These are phyloP conservation scores for Eudasyphora cyanicolor DNA, from an alignment of 2,888 invertebrate species.

Conservation along the genomic window DNA sequence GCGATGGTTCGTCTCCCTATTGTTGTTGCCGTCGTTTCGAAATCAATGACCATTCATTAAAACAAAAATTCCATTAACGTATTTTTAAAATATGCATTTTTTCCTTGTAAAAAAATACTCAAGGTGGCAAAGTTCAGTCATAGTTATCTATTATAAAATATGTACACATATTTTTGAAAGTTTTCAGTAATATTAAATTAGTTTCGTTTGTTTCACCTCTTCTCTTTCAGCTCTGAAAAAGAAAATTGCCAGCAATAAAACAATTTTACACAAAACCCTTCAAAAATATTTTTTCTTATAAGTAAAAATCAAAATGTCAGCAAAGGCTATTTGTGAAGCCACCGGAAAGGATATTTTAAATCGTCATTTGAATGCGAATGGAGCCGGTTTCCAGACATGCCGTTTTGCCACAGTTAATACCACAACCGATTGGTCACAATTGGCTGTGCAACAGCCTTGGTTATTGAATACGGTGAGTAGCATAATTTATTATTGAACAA, in stretches of 20 bases:
- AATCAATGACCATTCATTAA: not conserved
- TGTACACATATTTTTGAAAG: not conserved
- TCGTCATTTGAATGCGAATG: conserved; percentile 85
- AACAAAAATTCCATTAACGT: too few relatives aligned
- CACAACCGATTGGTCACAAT: conserved; percentile 87
- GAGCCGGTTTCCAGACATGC: conserved; percentile 87
- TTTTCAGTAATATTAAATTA: not conserved
- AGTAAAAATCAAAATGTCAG: conserved; percentile 89
- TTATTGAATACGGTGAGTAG: conserved; percentile 86
- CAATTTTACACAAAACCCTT: not conserved
- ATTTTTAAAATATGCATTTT: not conserved
- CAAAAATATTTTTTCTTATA: not conserved
- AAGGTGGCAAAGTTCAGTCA: not conserved
- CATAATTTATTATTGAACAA: too few relatives aligned
- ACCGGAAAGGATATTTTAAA: conserved; percentile 96
- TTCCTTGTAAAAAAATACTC: not conserved
- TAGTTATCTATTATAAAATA: not conserved
- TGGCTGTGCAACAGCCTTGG: conserved; percentile 92
- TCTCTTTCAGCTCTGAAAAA: not conserved
- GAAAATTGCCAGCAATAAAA: not conserved
- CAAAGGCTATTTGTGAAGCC: conserved; percentile 97
- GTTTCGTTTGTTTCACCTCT: not conserved
- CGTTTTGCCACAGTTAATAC: conserved; percentile 90
- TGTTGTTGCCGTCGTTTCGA: not conserved
- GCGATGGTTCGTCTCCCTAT: not conserved